These are phyloP conservation scores for Acanthopagrus latus DNA, from an alignment of 2,797 vertebrate species.

Conservation along the genomic window DNA sequence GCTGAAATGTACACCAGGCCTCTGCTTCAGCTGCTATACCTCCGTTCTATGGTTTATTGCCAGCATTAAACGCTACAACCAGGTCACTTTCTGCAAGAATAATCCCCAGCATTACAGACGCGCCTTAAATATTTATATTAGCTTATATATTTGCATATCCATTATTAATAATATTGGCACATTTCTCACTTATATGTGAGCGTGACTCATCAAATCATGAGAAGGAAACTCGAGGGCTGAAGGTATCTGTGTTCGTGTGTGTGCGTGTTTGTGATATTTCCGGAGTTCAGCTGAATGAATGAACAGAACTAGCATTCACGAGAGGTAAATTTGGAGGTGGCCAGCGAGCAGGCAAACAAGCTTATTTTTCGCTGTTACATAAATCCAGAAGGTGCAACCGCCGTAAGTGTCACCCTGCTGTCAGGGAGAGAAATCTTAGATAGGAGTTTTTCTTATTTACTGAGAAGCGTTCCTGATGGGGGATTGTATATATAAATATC, in stretches of 20 bases:
- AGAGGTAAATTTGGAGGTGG: slow-evolving; percentile 30
- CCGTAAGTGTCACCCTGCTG: neutral
- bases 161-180: neutral
- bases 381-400: slow-evolving; percentile 5
- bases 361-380: slow-evolving; percentile 18
- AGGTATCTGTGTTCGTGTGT: neutral
- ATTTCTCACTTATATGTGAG: neutral
- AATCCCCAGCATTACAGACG: neutral
- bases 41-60: neutral
- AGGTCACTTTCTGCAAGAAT: neutral
- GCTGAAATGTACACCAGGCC: slow-evolving; percentile 9
- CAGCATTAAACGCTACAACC: neutral
- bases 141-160: neutral
- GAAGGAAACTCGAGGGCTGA: neutral
- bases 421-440: neutral
- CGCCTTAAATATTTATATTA: neutral
- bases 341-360: slow-evolving; percentile 21
- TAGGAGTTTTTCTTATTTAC: neutral
- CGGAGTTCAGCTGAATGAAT: slow-evolving; percentile 29
- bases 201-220: slow-evolving; percentile 15
- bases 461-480: no score
- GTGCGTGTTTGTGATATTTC: neutral
- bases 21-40: neutral
- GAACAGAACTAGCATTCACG: slow-evolving; percentile 53
- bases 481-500: no score